Base-by-base conservation (phyloP, 2,888 invertebrate species). In the Campoletis raptor region DNA sequence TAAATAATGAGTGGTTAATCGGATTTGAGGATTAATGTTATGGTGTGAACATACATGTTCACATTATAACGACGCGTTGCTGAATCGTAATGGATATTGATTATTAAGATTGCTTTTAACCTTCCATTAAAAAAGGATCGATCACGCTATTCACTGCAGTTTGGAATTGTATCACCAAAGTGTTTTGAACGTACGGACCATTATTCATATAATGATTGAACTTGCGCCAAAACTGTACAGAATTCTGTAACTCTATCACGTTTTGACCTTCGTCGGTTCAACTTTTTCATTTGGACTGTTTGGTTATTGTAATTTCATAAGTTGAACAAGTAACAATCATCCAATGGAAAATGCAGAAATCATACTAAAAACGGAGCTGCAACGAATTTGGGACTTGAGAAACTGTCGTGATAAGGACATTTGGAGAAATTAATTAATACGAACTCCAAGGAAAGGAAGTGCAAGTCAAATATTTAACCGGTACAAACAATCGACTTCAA, bases 171-270 rank as follows among this genome's bases (percentile, higher is more conserved):
- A 9, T 24, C 30, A 7, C 24, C 8, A 15, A 18, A 30, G 24
- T 48, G 15, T 30, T 40, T 18, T 30, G 2, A 70, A 30, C 70
- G 45, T 45, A 30, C 30, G 45, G 18, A 48, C 70, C 30, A 48
- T 70, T 70, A 30, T 36, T 48, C 70, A 45, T 18, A 48, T 70
- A 2, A 48, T 61, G 48, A 30, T 70, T 5, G 48, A 48, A 48
- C 30, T 30, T 30, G 18, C 18, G 1, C 48, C 45, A 48, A 9
- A 48, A 36, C 18, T 70, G 30, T 30, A 9, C 18, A 30, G 70
- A 30, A 48, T 48, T 70, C 2, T 4, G 45, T 18, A 70, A 70
- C 9, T 45, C 18, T 30, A 36, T 40, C 70, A 70, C 70, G 70
- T 30, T 70, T 36, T 70, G 36, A 70, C 30, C 48, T 9, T 48